Evolutionary conservation across 2,113 vertebrate species (phyloP), one percentile per base, ranked within the genome.

Genomic region (Equus quagga): DNA sequence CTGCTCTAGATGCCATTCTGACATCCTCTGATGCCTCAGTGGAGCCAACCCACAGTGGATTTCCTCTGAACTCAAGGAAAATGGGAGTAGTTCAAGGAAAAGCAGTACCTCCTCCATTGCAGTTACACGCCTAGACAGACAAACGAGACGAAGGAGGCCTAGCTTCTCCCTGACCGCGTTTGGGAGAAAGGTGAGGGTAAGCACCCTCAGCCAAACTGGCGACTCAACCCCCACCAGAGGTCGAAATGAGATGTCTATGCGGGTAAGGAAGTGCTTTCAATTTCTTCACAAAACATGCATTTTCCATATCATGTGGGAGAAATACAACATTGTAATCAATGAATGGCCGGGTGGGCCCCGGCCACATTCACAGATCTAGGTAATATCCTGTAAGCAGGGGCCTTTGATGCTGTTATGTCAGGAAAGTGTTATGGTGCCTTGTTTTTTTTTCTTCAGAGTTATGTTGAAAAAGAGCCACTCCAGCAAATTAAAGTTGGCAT

Each of bases 381-480:
- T 36, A 86, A 33, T 80, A 46, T 65, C 36, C 64, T 79, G 65
- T 6, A 28, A 78, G 44, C 9, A 58, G 64, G 28, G n/a, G 13
- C 4, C 44, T 89, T 90, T 69, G 31, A 72, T 70, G 11, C 13
- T 90, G 1, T 51, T 51, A 44, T 41, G 11, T 80, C 72, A 70
- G 31, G 9, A 92, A 19, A 90, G 31, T 58, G 80, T 84, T 51
- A 17, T 75, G 23, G 24, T 24, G 56, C 17, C 18, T 78, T 95
- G 65, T 36, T 76, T 91, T 54, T 72, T 24, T 94, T 89, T 93
- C 41, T 85, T 70, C 44, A 70, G 64, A 82, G 41, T 92, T 76
- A 92, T 26, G 4, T 33, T 95, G 79, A 69, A 85, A 93, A 82
- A 49, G 24, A 60, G 28, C 33, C 44, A 54, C 19, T 31, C 44